A percentile compares a stretch with the other conserved stretches of the same genome.
Evolutionary conservation across 2,113 vertebrate genomes (phyloP).

Genomic region (Prolemur simus): DNA sequence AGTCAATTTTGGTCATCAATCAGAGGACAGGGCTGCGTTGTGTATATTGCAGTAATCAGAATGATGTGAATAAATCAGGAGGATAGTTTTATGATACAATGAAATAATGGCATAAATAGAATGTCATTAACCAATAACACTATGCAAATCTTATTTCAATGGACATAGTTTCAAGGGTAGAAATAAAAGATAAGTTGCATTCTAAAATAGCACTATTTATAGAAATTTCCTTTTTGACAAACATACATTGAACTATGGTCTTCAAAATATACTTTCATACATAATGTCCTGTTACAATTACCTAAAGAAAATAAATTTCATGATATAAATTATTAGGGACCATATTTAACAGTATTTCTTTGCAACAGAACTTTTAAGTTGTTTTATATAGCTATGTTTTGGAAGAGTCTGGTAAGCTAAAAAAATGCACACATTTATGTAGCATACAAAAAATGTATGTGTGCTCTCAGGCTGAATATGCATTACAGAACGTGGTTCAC

Average conservation of each 20-base stretch:
- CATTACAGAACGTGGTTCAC: conserved; percentile 40
- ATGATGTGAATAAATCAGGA: neutral
- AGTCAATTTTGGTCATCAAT: neutral
- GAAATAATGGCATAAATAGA: neutral
- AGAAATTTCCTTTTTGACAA: neutral
- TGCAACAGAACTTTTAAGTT: neutral
- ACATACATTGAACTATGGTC: neutral
- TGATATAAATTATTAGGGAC: neutral
- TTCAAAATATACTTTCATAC: neutral
- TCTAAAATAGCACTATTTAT: neutral
- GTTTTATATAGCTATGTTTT: neutral
- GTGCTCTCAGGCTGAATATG: neutral
- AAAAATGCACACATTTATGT: neutral
- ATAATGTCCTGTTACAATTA: neutral
- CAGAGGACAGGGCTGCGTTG: neutral
- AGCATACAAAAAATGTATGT: neutral
- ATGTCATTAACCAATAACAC: neutral
- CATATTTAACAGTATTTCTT: neutral
- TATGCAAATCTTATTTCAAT: neutral
- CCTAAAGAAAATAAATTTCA: neutral
- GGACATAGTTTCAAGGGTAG: neutral
- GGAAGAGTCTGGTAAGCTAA: neutral
- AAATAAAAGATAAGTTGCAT: neutral
- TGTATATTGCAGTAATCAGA: neutral
- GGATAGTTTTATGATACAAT: neutral